Percentiles rank a stretch among this genome's conserved stretches.
phyloP scores from a whole-genome alignment of 2,797 vertebrate species.

The Lutjanus campechanus region DNA sequence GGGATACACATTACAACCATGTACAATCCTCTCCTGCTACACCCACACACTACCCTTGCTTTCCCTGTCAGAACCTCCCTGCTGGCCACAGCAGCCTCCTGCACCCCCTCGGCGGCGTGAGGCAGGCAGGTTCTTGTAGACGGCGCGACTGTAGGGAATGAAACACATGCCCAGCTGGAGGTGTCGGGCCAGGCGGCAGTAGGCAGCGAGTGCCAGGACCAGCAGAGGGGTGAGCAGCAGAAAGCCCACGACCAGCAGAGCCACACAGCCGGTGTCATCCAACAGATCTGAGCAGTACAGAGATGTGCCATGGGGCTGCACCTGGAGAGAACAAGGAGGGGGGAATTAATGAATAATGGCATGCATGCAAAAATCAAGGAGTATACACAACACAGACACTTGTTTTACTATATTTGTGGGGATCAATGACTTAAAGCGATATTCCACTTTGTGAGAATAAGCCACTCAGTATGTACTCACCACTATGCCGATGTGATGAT shows the following conservation, averaged over 20 bases:
- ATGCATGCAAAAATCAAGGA: neutral
- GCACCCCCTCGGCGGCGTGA: conserved; percentile 57
- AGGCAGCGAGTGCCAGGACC: conserved; percentile 92
- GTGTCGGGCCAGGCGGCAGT: conserved; percentile 90
- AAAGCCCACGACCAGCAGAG: conserved; percentile 92
- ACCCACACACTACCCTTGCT: conserved; percentile 86
- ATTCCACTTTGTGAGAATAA: too few species aligned
- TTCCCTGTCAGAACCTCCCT: conserved; percentile 73
- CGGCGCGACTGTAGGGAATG: conserved; percentile 92
- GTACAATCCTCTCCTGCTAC: conserved; percentile 39
- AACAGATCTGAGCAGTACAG: conserved; percentile 87
- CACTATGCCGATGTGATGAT: too few species aligned
- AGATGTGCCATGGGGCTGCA: conserved; percentile 85
- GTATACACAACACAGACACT: too few species aligned
- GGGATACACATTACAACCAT: conserved; percentile 33
- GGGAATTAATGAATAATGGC: neutral
- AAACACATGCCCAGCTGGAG: conserved; percentile 93
- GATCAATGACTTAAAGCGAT: too few species aligned
- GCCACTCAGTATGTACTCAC: too few species aligned
- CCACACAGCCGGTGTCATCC: conserved; percentile 88
- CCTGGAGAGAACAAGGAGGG: conserved; percentile 78
- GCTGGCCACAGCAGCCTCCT: conserved; percentile 78
- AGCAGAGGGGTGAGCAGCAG: conserved; percentile 90
- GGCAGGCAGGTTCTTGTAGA: conserved; percentile 89
- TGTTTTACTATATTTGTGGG: too few species aligned